Evolutionary conservation across 1,140 invertebrate genomes (phyloP), one percentile per base, ranked within the genome.

Genomic region (Drosophila kohkoa): DNA sequence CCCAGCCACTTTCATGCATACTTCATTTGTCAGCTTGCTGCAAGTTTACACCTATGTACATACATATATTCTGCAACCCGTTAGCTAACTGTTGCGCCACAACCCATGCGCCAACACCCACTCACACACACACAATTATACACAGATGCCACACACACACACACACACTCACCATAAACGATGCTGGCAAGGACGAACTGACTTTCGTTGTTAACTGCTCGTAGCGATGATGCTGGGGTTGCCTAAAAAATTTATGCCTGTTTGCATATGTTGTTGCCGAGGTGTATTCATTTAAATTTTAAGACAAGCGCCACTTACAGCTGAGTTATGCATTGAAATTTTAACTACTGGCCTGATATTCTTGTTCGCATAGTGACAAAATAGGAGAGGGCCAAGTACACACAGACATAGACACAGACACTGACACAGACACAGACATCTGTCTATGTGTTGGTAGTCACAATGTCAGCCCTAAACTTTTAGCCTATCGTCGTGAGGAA

Each of bases 221-320:
- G 46, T 20, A 46, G 28, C 11, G 30, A 54, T 63, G 67, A 54
- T 63, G 67, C 59, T 60, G 38, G 28, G 28, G 52, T 60, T 46
- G 58, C 55, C 75, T 89, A 66, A 79, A 76, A 71, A 81, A 89
- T 88, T 81, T 79, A 88, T 85, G 52, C 58, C 43, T 70, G 62
- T 78, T 80, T 74, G 62, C 72, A 73, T 82, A 63, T 82, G 67
- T 60, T 70, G 82, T 68, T 63, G 35, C 7, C 59, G 78, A 82
- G 80, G 77, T 81, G 70, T 81, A 75, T 73, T 72, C 81, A 85
- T 85, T 89, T 75, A 85, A 83, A 85, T 85, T 89, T 85, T 72
- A 79, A 74, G 81, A 66, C 68, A 62, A 49, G 43, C 51, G 55
- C 67, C 63, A 58, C 66, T 85, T 77, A 81, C 72, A 59, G 32